Percentiles rank a stretch among this genome's conserved stretches.
These are phyloP conservation scores for Cotesia chilonis DNA, from an alignment of 1,140 invertebrate genomes.

Conservation along the genomic window DNA sequence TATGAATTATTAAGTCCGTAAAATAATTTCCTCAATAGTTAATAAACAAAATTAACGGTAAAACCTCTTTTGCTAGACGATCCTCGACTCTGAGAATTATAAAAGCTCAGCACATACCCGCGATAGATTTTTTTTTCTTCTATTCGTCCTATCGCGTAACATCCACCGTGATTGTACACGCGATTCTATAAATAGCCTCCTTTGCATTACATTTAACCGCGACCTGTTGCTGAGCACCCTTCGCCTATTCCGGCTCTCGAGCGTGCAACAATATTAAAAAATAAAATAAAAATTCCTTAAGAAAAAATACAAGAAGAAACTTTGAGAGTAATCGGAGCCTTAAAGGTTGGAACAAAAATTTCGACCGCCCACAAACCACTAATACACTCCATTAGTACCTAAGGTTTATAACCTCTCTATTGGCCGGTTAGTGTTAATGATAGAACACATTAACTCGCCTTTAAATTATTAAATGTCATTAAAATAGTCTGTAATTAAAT, in stretches of 20 bases:
- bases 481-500: too few species aligned
- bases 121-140: conserved; percentile 22
- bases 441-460: too few species aligned
- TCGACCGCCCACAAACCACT: conserved; percentile 16
- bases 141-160: conserved; percentile 47
- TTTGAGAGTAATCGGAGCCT: neutral
- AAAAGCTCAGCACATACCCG: conserved; percentile 12
- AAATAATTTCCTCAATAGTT: neutral
- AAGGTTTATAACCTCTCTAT: too few species aligned
- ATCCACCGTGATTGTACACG: conserved; percentile 48
- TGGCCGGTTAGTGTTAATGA: too few species aligned
- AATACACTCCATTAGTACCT: too few species aligned
- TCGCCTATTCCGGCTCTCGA: conserved; percentile 46
- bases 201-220: conserved; percentile 46
- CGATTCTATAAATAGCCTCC: conserved; percentile 58
- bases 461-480: too few species aligned
- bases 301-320: neutral
- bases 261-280: neutral
- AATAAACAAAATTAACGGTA: neutral
- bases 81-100: neutral
- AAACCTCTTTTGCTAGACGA: conserved; percentile 1
- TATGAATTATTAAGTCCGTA: too few species aligned
- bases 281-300: neutral
- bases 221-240: conserved; percentile 56
- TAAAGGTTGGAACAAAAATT: conserved; percentile 34